Percentiles rank a stretch among this genome's conserved stretches.
These are phyloP conservation scores for Cephalopterus ornatus DNA, from an alignment of 2,113 vertebrate species.

Conservation along the genomic window DNA sequence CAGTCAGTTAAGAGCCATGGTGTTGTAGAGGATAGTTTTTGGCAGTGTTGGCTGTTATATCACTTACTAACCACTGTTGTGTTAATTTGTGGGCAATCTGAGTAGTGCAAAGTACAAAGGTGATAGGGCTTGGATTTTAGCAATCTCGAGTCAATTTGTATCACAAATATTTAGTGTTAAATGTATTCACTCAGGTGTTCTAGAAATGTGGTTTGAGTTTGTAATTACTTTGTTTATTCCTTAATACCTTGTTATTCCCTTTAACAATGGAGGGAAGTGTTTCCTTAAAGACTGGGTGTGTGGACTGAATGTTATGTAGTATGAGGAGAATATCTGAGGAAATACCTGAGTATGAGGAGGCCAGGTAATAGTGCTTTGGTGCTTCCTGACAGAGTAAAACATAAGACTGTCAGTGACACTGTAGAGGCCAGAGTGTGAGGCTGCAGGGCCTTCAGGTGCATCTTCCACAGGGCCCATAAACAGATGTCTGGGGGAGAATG, in stretches of 20 bases:
- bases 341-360: background rate
- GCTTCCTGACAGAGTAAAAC: background rate
- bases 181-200: background rate
- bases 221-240: background rate
- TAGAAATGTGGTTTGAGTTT: background rate
- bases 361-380: background rate
- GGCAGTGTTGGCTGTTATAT: background rate
- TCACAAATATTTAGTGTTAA: background rate
- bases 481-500: background rate
- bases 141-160: background rate
- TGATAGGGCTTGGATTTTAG: background rate
- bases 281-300: background rate
- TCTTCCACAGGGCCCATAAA: background rate
- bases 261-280: background rate
- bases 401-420: background rate
- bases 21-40: background rate
- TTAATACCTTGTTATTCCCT: background rate
- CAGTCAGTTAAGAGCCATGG: background rate
- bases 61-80: background rate
- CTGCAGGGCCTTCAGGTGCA: background rate
- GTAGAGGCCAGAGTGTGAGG: no score
- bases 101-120: background rate
- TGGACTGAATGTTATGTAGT: background rate
- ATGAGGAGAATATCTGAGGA: background rate
- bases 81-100: background rate